Conservation (phyloP, 2,888 invertebrate genomes). For the Tetragonisca angustula region DNA sequence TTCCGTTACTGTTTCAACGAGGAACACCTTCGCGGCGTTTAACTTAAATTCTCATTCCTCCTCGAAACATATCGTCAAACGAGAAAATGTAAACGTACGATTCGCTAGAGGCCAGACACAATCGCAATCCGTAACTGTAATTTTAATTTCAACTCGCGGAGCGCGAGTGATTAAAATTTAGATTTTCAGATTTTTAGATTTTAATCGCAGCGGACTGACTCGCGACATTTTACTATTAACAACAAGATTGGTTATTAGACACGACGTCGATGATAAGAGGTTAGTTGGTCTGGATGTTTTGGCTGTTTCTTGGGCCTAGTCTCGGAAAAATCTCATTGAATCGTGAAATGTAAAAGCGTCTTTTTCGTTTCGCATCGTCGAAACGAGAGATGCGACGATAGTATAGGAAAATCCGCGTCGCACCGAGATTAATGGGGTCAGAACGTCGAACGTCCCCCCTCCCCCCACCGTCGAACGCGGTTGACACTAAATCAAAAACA, state of each 20-base stretch:
- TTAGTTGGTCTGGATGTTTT: too few species aligned
- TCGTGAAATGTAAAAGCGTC: background rate
- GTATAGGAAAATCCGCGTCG: background rate
- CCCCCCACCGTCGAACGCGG: too few species aligned
- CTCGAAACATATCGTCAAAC: background rate
- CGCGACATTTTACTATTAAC: background rate
- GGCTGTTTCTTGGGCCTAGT: background rate
- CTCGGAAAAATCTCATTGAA: background rate
- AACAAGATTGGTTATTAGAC: too few species aligned
- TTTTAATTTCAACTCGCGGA: background rate
- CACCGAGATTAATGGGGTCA: background rate
- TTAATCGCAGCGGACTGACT: too few species aligned
- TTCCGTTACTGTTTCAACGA: constrained; percentile 24
- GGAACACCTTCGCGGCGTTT: background rate
- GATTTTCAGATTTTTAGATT: too few species aligned
- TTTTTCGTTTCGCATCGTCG: background rate
- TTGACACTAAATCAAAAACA: background rate
- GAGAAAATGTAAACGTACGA: background rate
- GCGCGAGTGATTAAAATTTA: background rate
- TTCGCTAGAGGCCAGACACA: background rate
- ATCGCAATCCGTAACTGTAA: background rate
- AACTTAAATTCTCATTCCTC: background rate
- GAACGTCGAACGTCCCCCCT: background rate
- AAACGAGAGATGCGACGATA: background rate
- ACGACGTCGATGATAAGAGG: too few species aligned